These are phyloP conservation scores for Pseudotriccus pelzelni DNA, from an alignment of 2,797 vertebrate species.

Conservation along the genomic window DNA sequence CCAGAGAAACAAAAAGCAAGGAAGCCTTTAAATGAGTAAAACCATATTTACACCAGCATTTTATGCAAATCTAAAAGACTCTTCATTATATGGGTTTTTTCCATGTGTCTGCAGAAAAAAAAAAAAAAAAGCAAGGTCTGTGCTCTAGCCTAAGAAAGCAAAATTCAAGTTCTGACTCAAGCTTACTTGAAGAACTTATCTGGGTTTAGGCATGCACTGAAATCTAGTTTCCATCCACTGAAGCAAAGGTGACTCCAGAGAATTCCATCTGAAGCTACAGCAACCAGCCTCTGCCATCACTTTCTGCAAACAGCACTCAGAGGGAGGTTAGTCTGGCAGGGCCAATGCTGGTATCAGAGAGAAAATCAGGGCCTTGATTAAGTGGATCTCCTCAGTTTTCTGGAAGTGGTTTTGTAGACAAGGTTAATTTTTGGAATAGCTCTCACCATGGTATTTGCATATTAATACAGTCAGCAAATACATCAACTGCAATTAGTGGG, in stretches of 20 bases:
- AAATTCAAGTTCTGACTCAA: neutral
- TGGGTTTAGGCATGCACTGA: neutral
- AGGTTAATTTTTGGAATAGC: neutral
- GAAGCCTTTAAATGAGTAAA: neutral
- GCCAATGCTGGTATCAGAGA: neutral
- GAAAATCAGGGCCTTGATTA: neutral
- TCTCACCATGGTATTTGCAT: neutral
- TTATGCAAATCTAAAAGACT: neutral
- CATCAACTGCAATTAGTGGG: neutral
- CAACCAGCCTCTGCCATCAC: neutral
- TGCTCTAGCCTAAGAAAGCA: neutral
- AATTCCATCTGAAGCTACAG: neutral
- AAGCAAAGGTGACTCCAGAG: neutral
- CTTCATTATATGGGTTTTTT: neutral
- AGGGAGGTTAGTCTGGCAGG: neutral
- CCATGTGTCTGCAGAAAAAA: neutral
- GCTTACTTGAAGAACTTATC: neutral
- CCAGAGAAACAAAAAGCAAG: neutral
- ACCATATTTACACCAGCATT: neutral
- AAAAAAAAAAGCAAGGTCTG: neutral
- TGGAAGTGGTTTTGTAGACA: neutral
- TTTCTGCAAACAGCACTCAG: neutral
- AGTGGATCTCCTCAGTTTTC: neutral
- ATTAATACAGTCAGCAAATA: neutral
- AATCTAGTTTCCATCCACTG: neutral